Evolutionary conservation across 2,113 vertebrate genomes (phyloP), one percentile per base, ranked within the genome.

Genomic region (Mohoua ochrocephala): DNA sequence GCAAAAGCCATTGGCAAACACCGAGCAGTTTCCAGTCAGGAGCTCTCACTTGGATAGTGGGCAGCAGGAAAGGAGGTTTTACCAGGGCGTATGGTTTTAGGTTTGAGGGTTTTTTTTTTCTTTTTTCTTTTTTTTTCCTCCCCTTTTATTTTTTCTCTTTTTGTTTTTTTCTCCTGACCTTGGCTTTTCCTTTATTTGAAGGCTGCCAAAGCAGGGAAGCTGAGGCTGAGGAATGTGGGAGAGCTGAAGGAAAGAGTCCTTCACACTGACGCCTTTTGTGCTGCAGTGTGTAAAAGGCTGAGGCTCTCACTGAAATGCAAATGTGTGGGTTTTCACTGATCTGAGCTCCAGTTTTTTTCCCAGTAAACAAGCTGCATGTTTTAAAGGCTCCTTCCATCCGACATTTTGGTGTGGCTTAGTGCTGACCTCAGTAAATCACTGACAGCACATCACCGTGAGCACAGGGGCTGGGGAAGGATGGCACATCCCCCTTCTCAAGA

Each of bases 281-380:
- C n/a, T 44, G 64, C 37, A 60, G 74, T 37, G 44, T 33, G 31
- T n/a, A 53, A 84, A 76, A 7, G 35, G 54, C 75, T 67, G 63
- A 83, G 63, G 31, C 89, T 77, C 50, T 67, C 71, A 45, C 84
- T 20, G 9, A 89, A 87, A 96, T 86, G 68, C 82, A 80, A 86
- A 88, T 93, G 63, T 22, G 37, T 42, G 4, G 5, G 69, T 94
- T 81, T 84, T 69, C 52, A 61, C 45, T 70, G 67, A 53, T 93
- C 26, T n/a, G 13, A 65, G 70, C 18, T 11, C 22, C 20, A 27
- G n/a, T 64, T n/a, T 60, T 54, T 61, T 53, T 15, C 35, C 35
- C 59, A 64, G 45, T 77, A 87, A 93, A 87, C 50, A 85, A 61
- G 30, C 16, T 63, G 35, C 26, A 23, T 10, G 1, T 47, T 83